Evolutionary conservation across 2,888 invertebrate species (phyloP), one percentile per base, ranked within the genome.

Genomic region (Hybos culiciformis): DNA sequence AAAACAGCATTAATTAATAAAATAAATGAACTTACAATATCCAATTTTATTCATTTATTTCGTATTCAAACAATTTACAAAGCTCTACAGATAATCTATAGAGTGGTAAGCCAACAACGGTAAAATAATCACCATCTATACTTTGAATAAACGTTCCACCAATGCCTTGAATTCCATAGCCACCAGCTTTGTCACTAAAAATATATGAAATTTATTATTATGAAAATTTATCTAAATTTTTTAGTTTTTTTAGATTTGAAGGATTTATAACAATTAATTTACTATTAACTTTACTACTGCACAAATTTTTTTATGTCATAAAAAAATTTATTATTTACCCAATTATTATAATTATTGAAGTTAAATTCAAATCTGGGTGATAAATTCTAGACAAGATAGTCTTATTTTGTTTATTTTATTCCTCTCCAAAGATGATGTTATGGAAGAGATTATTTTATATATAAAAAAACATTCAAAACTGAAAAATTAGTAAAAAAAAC

Each of bases 31-130:
- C 11, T 33, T 9, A 3, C 17, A 18, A 33, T 15, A 15, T 33
- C 19, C 12, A 15, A 17, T 18, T 34, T 19, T 19, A 4, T 32
- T 34, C 11, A 17, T 34, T 18, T 18, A 19, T 12, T 5, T 20
- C 8, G 14, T 15, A 32, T 14, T 32, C 6, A 49, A 66, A 70
- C 53, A 76, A 60, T 34, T 71, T 63, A 49, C 71, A 73, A 1
- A 77, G 55, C 33, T 71, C 70, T n/a, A 64, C 59, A 42, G 70
- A 70, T 1, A 77, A 60, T 37, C 70, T 63, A 56, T 81, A 78
- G 3, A 92, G 57, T 1, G 93, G 93, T 50, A 94, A 70, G 0
- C 93, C 93, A 58, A 91, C 80, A 0, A 93, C 88, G 45, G 86
- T 90, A 65, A 81, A 90, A 65, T 78, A 90, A 58, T 92, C 91